A percentile compares a stretch with the other conserved stretches of the same genome.
phyloP scores from a whole-genome alignment of 1,140 invertebrate species.

The Ceratitis capitata region DNA sequence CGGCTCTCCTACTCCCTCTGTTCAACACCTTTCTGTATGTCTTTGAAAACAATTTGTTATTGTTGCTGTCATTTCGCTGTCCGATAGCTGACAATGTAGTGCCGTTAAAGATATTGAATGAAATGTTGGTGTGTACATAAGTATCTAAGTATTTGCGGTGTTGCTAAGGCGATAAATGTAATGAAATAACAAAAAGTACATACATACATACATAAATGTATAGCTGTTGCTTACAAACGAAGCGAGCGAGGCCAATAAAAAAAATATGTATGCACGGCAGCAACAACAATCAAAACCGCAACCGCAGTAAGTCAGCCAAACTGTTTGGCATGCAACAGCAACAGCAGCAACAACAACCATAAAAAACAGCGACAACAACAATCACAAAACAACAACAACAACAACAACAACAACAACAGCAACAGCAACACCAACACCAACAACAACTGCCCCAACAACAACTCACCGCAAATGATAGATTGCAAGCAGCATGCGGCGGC shows the following conservation, averaged over 20 bases:
- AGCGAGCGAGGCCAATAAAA: background rate
- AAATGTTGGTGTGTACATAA: no score
- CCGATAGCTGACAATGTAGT: background rate
- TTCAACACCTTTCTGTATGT: no score
- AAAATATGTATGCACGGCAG: no score
- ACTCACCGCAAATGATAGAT: no score
- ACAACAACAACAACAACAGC: background rate
- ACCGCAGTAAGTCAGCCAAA: slow-evolving; percentile 23
- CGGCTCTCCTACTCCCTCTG: background rate
- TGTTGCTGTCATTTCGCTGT: slow-evolving; percentile 2
- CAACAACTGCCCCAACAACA: no score
- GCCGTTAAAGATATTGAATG: slow-evolving; percentile 6
- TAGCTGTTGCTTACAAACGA: background rate
- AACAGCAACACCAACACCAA: no score
- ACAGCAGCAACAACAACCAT: background rate
- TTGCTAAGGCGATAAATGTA: slow-evolving; percentile 13
- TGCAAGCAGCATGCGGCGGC: no score
- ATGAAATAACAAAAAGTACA: background rate
- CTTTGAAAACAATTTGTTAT: background rate
- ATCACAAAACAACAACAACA: no score
- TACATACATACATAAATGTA: background rate
- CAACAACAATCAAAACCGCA: background rate
- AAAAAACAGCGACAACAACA: no score
- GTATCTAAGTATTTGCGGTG: background rate
- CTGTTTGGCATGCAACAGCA: background rate